Evolutionary conservation across 1,140 invertebrate genomes (phyloP).

Genomic region (Anthonomus grandis): DNA sequence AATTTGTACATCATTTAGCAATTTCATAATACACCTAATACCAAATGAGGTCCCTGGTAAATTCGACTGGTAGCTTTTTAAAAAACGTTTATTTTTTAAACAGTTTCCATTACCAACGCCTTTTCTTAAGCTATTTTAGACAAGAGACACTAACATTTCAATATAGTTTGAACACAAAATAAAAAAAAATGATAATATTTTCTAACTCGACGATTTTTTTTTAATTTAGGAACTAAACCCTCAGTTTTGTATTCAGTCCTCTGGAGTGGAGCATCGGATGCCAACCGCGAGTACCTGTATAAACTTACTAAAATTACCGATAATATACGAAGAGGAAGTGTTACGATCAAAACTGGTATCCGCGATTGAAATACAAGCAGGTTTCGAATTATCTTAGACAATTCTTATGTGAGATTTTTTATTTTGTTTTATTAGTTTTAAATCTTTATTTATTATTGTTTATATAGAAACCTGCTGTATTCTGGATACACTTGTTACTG

Average conservation of each 20-base stretch:
- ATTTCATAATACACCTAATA: too few relatives aligned
- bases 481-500: too few relatives aligned
- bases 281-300: conserved; percentile 97
- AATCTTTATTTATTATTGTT: too few relatives aligned
- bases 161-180: too few relatives aligned
- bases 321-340: conserved; percentile 75
- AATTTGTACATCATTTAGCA: too few relatives aligned
- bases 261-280: conserved; percentile 80
- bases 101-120: not conserved
- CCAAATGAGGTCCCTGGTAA: too few relatives aligned
- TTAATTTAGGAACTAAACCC: conserved; percentile 81
- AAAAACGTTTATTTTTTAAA: not conserved
- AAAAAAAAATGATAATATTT: too few relatives aligned
- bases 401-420: conserved; percentile 1
- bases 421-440: too few relatives aligned
- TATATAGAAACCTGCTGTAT: too few relatives aligned
- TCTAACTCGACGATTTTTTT: too few relatives aligned
- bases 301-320: conserved; percentile 94
- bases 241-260: conserved; percentile 90
- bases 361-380: conserved; percentile 91
- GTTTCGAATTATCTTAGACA: conserved; percentile 91
- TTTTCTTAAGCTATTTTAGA: too few relatives aligned
- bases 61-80: not conserved
- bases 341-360: conserved; percentile 85
- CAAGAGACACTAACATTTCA: too few relatives aligned